Conservation (phyloP, 1,140 invertebrate genomes). For the roundworm (Caenorhabditis elegans) region DNA sequence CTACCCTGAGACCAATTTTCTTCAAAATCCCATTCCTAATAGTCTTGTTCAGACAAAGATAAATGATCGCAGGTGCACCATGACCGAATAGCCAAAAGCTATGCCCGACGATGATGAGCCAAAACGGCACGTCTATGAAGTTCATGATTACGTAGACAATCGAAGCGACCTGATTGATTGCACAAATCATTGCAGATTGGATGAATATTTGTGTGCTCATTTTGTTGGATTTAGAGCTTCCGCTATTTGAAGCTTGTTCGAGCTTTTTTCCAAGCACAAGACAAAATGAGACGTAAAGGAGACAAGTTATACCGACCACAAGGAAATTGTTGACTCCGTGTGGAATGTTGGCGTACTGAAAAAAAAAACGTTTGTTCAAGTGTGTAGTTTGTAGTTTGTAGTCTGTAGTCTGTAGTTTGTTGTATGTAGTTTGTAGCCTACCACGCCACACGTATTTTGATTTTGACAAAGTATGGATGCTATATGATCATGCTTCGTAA, state of each 20-base stretch:
- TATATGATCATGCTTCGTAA: too few relatives aligned
- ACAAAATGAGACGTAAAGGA: background rate
- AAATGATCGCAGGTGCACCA: background rate
- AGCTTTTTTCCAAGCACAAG: background rate
- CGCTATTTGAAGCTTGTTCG: background rate
- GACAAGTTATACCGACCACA: background rate
- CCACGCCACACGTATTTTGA: too few relatives aligned
- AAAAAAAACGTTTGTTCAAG: too few relatives aligned
- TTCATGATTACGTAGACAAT: background rate
- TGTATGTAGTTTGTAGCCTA: too few relatives aligned
- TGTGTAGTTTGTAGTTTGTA: too few relatives aligned
- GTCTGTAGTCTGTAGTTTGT: too few relatives aligned
- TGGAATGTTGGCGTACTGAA: conserved; percentile 7
- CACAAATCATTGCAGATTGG: background rate
- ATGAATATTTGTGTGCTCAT: conserved; percentile 2
- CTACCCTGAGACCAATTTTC: background rate
- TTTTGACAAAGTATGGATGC: too few relatives aligned
- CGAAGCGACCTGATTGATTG: background rate
- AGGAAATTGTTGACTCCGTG: background rate
- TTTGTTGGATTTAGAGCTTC: background rate
- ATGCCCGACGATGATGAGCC: background rate
- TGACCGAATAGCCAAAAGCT: background rate
- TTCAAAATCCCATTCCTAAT: background rate
- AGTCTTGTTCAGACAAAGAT: background rate
- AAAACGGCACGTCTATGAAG: background rate